phyloP scores from a whole-genome alignment of 2,113 vertebrate species.

The Halcyon malimbica region DNA sequence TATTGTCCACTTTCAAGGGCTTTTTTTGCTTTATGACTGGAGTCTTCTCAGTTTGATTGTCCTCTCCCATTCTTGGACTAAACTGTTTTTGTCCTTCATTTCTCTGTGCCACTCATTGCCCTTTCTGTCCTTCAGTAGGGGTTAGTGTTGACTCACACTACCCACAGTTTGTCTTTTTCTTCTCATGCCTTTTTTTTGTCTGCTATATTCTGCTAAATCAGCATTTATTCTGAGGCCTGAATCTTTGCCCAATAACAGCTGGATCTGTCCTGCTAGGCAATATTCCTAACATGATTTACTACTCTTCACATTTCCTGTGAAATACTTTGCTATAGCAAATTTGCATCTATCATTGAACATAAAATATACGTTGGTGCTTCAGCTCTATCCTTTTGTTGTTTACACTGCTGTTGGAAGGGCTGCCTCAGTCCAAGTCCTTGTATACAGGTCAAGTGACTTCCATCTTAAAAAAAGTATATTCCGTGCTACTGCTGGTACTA shows the following conservation, averaged over 20 bases:
- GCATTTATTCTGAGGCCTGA: not conserved
- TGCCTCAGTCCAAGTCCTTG: not conserved
- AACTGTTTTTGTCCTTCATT: not conserved
- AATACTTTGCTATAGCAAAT: not conserved
- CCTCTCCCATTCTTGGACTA: not conserved
- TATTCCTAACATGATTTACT: not conserved
- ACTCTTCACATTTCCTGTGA: not conserved
- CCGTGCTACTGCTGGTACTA: not conserved
- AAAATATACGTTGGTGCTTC: not conserved
- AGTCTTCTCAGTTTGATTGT: not conserved
- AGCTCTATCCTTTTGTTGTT: not conserved
- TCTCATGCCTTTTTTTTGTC: not conserved
- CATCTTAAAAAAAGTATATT: not conserved
- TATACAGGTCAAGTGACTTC: not conserved
- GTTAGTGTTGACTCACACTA: accelerated
- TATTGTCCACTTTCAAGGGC: not conserved
- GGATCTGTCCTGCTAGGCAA: not conserved
- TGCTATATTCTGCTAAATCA: not conserved
- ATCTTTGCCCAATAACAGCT: not conserved
- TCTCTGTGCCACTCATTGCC: not conserved
- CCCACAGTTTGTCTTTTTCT: not conserved
- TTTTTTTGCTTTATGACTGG: not conserved
- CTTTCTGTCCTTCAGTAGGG: not conserved
- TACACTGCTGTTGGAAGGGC: not conserved
- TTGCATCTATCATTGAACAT: not conserved